These are phyloP conservation scores for Glossophaga mutica DNA, from an alignment of 2,797 vertebrate species.

Conservation along the genomic window DNA sequence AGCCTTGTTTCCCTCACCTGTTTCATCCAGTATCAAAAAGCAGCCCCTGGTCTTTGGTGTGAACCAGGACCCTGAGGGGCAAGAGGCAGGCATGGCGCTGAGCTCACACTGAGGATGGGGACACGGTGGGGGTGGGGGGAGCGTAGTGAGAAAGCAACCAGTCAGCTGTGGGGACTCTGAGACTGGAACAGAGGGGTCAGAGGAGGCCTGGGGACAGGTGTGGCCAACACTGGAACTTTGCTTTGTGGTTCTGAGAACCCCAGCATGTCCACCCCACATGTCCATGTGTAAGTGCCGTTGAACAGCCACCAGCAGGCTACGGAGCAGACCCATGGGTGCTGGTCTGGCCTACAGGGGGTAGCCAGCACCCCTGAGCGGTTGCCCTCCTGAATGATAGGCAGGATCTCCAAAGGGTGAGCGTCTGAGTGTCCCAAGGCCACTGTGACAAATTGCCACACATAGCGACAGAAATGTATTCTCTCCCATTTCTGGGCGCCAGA, in stretches of 20 bases:
- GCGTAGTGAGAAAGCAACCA: rapidly evolving
- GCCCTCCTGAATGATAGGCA: no score
- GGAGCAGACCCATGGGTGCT: rapidly evolving
- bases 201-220: neutral
- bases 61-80: neutral
- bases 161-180: rapidly evolving
- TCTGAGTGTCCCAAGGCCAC: neutral
- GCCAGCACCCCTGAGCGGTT: rapidly evolving
- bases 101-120: neutral
- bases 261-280: rapidly evolving
- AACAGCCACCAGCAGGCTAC: neutral
- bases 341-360: no score
- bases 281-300: rapidly evolving
- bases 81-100: neutral
- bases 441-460: neutral
- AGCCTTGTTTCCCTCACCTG: neutral
- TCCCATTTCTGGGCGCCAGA: neutral
- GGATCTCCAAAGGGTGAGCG: neutral
- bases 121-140: neutral
- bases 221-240: neutral
- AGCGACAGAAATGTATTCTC: rapidly evolving
- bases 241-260: neutral
- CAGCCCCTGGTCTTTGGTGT: neutral
- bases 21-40: neutral
- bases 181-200: neutral